phyloP scores from a whole-genome alignment of 2,797 vertebrate species.

The Heteromormyrus szaboi region DNA sequence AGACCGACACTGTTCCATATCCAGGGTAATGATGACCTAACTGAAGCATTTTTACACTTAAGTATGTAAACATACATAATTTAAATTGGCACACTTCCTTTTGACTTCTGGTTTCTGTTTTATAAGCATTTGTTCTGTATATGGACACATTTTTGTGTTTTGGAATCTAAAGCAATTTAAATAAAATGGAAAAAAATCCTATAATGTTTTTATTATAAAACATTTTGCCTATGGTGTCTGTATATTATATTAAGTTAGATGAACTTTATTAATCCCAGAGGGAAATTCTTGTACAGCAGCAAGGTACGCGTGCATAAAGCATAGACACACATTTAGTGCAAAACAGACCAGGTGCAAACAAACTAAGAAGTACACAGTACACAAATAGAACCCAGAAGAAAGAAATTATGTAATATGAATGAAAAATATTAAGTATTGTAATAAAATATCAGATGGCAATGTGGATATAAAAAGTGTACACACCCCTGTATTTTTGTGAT shows the following conservation, averaged over 20 bases:
- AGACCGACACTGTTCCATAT: not conserved
- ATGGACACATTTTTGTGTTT: not conserved
- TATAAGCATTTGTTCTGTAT: not conserved
- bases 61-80: not conserved
- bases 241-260: not conserved
- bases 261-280: not conserved
- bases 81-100: not conserved
- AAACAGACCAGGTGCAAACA: not conserved
- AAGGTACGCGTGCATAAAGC: not conserved
- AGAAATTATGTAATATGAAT: not conserved
- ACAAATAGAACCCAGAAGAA: not conserved
- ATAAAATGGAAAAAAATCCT: not conserved
- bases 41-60: not conserved
- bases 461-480: not conserved
- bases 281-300: not conserved
- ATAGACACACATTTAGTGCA: not conserved
- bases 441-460: not conserved
- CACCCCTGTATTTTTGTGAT: too few species aligned
- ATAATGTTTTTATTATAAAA: not conserved
- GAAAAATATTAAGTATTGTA: not conserved
- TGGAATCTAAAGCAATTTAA: not conserved
- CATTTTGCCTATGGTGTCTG: not conserved
- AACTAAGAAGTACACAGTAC: not conserved
- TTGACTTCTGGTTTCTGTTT: not conserved
- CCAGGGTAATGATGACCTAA: not conserved